These are phyloP conservation scores for Stenurella melanura DNA, from an alignment of 2,888 invertebrate genomes.

Conservation along the genomic window DNA sequence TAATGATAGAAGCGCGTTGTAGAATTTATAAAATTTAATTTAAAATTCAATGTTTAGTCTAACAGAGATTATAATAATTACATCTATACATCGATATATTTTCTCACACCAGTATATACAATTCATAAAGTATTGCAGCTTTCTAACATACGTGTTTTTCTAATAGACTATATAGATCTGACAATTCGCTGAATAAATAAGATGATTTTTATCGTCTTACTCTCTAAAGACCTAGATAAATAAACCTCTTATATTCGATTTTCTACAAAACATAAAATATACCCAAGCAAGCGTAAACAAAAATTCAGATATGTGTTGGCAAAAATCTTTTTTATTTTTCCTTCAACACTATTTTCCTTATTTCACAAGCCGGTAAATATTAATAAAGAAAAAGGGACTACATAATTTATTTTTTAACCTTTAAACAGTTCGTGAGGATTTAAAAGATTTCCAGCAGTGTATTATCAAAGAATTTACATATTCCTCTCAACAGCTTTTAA, in stretches of 20 bases:
- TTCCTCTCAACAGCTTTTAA: conserved; percentile 25
- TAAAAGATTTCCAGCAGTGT: conserved; percentile 25
- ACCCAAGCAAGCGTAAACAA: conserved; percentile 18
- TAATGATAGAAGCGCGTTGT: too few species aligned
- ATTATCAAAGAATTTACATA: conserved; percentile 26
- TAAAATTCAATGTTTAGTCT: too few species aligned
- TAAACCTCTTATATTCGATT: conserved; percentile 12
- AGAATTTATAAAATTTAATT: too few species aligned
- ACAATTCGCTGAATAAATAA: background rate
- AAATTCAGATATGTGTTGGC: background rate
- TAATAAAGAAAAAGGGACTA: conserved; percentile 21
- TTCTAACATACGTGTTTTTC: too few species aligned
- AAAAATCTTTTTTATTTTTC: conserved; percentile 1
- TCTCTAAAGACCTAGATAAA: background rate
- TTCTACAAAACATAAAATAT: background rate
- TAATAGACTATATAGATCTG: background rate
- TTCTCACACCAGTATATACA: too few species aligned
- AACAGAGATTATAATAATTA: too few species aligned
- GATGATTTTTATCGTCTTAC: background rate
- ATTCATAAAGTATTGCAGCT: too few species aligned
- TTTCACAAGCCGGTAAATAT: conserved; percentile 22
- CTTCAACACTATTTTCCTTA: background rate
- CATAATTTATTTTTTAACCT: conserved; percentile 30
- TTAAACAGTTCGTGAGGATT: conserved; percentile 20
- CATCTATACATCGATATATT: too few species aligned